These are phyloP conservation scores for Didymodactylos carnosus DNA, from an alignment of 2,888 invertebrate species.

Conservation along the genomic window DNA sequence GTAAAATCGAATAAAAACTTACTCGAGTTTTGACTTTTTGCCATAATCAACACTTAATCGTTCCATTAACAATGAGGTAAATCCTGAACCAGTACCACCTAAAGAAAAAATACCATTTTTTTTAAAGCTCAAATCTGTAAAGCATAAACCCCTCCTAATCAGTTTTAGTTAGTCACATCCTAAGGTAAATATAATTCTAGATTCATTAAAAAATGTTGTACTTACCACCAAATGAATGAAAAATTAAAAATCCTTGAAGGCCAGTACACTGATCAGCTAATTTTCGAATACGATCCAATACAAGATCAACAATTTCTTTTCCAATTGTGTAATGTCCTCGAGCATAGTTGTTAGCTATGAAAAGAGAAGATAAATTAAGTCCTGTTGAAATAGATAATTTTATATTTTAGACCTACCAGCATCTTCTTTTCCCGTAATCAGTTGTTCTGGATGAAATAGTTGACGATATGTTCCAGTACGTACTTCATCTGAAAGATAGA, in stretches of 20 bases:
- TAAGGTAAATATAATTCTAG: too few species aligned
- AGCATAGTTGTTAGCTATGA: slow-evolving; percentile 41
- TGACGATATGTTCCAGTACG: slow-evolving; percentile 51
- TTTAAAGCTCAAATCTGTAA: too few species aligned
- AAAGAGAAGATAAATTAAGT: too few species aligned
- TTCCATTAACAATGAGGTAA: slow-evolving; percentile 16
- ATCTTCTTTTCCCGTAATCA: slow-evolving; percentile 74
- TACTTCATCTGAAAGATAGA: slow-evolving; percentile 25
- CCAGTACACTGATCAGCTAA: slow-evolving; percentile 35
- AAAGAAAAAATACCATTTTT: not conserved
- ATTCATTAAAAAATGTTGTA: too few species aligned
- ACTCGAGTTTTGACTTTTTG: slow-evolving; percentile 15
- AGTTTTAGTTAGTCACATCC: too few species aligned
- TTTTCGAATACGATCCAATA: slow-evolving; percentile 32
- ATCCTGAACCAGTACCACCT: slow-evolving; percentile 17
- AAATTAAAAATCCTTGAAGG: slow-evolving; percentile 32
- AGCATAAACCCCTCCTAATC: too few species aligned
- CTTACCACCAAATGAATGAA: slow-evolving; percentile 26
- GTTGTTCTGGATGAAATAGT: slow-evolving; percentile 87
- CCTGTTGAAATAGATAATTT: too few species aligned
- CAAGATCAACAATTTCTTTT: slow-evolving; percentile 23
- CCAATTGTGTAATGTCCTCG: slow-evolving; percentile 25
- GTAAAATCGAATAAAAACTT: slow-evolving; percentile 15
- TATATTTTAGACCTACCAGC: too few species aligned
- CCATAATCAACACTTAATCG: slow-evolving; percentile 16